Conservation (phyloP, 2,797 vertebrate genomes). For the Clamator glandarius region DNA sequence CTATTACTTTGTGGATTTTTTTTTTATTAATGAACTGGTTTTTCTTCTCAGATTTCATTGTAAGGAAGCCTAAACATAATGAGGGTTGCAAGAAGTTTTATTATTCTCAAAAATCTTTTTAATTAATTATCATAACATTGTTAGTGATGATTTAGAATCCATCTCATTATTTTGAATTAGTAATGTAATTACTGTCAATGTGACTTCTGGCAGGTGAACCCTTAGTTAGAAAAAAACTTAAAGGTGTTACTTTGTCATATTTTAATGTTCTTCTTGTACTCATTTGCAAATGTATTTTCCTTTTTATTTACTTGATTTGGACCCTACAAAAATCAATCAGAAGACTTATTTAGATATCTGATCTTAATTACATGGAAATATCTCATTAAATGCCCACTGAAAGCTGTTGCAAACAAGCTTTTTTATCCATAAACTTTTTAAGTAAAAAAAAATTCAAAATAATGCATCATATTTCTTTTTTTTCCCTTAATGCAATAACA, state of each 20-base stretch:
- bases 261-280: not conserved
- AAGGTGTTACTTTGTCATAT: not conserved
- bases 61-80: not conserved
- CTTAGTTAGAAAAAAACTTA: not conserved
- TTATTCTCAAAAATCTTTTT: not conserved
- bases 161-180: constrained; percentile 36
- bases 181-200: constrained; percentile 14
- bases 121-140: constrained; percentile 31
- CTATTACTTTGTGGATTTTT: not conserved
- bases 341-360: not conserved
- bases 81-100: not conserved
- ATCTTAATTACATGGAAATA: not conserved
- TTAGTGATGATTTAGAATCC: constrained; percentile 40
- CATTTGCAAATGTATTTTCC: not conserved
- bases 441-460: not conserved
- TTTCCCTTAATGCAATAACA: not conserved
- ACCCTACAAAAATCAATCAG: not conserved
- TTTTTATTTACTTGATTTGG: not conserved
- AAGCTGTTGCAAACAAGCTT: not conserved
- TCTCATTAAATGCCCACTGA: not conserved
- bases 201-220: not conserved
- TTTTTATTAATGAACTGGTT: constrained; percentile 16
- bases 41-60: not conserved
- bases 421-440: not conserved
- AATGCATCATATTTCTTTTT: not conserved